phyloP scores from a whole-genome alignment of 2,797 vertebrate genomes.

The Danio albolineatus region DNA sequence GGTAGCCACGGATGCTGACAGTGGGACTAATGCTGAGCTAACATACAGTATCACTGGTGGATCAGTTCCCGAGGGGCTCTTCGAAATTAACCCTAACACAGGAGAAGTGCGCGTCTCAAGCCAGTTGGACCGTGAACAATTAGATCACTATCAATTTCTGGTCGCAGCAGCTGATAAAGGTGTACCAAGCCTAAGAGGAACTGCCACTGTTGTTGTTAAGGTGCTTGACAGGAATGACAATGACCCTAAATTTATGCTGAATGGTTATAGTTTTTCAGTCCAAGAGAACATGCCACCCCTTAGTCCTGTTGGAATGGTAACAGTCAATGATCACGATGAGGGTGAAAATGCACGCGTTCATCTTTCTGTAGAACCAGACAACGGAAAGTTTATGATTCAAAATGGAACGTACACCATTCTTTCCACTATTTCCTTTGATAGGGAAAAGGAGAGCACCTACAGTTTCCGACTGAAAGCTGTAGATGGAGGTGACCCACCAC shows the following conservation, averaged over 20 bases:
- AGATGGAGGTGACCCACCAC: conserved; percentile 89
- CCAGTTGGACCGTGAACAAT: conserved; percentile 89
- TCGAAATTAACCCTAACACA: conserved; percentile 86
- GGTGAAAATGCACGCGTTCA: conserved; percentile 90
- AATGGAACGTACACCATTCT: conserved; percentile 95
- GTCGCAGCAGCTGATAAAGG: conserved; percentile 94
- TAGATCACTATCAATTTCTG: conserved; percentile 88
- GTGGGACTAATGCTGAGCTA: conserved; percentile 91
- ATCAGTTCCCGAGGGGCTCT: conserved; percentile 81
- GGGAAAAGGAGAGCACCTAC: conserved; percentile 96
- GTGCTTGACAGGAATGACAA: conserved; percentile 98
- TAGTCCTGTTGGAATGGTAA: conserved; percentile 96
- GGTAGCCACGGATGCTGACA: conserved; percentile 90
- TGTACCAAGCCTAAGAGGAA: conserved; percentile 91
- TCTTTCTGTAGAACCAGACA: conserved; percentile 93
- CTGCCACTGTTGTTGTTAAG: conserved; percentile 89
- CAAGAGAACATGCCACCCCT: conserved; percentile 94
- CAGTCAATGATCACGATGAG: conserved; percentile 92
- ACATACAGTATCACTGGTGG: conserved; percentile 87
- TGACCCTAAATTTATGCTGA: conserved; percentile 96
- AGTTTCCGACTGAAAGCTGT: conserved; percentile 95
- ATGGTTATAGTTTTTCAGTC: conserved; percentile 95
- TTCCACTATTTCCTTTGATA: conserved; percentile 96
- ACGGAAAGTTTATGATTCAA: conserved; percentile 95
- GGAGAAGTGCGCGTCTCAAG: conserved; percentile 91